These are phyloP conservation scores for Ramphastos sulfuratus DNA, from an alignment of 2,113 vertebrate species.

Conservation along the genomic window DNA sequence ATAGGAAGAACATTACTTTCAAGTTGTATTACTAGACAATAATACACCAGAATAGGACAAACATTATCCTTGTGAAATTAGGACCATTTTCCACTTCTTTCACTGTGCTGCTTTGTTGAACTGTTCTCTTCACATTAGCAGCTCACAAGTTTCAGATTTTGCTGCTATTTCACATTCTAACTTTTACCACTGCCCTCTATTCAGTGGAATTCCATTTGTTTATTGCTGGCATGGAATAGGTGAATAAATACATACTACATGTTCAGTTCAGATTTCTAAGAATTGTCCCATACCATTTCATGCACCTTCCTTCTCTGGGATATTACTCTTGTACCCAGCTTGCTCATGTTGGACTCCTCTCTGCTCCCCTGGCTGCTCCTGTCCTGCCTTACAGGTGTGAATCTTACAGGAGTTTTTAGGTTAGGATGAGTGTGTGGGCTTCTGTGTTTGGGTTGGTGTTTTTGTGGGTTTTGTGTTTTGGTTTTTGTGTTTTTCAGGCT, in stretches of 20 bases:
- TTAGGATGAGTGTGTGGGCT: not conserved
- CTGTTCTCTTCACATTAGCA: not conserved
- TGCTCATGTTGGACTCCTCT: not conserved
- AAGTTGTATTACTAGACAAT: not conserved
- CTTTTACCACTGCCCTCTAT: not conserved
- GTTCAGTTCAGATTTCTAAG: not conserved
- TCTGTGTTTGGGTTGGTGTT: not conserved
- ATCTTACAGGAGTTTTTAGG: not conserved
- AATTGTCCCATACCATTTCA: not conserved
- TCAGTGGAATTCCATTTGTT: not conserved
- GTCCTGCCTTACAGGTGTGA: not conserved
- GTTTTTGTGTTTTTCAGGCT: not conserved
- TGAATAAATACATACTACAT: not conserved
- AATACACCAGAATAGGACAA: not conserved
- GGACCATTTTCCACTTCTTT: not conserved
- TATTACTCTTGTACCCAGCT: not conserved
- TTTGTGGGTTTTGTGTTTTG: not conserved
- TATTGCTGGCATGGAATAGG: not conserved
- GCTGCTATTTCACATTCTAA: not conserved
- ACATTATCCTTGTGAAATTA: not conserved
- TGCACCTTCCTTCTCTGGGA: not conserved
- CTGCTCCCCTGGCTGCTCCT: fast-evolving
- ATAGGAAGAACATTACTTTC: not conserved
- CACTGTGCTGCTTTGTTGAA: not conserved
- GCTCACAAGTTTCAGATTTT: not conserved